Conservation (phyloP, 2,888 invertebrate genomes). For the Pyrgus malvae region DNA sequence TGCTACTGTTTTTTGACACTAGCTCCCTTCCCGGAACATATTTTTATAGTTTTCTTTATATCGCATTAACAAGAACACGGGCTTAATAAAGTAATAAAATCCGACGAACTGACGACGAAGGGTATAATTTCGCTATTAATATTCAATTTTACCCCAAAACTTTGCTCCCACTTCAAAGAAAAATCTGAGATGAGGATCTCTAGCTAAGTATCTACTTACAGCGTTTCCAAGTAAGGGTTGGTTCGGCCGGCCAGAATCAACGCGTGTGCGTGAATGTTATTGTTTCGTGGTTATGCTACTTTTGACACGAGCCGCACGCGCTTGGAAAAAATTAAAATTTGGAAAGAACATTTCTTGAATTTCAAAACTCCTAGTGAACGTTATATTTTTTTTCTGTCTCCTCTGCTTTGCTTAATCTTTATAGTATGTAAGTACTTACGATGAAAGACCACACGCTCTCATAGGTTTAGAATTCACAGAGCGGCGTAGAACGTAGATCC, state of each 20-base stretch:
- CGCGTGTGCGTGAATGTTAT: conserved; percentile 41
- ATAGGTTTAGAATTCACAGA: too few relatives aligned
- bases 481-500: too few relatives aligned
- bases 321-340: neutral
- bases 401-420: too few relatives aligned
- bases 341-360: neutral
- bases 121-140: conserved; percentile 80
- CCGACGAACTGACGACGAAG: conserved; percentile 53
- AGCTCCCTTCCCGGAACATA: conserved; percentile 66
- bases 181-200: conserved; percentile 73
- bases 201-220: conserved; percentile 63
- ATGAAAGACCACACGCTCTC: too few relatives aligned
- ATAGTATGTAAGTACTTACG: too few relatives aligned
- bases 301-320: conserved; percentile 34
- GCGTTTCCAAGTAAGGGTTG: conserved; percentile 70
- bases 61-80: conserved; percentile 68
- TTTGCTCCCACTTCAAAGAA: conserved; percentile 74
- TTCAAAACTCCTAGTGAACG: too few relatives aligned
- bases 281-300: conserved; percentile 38
- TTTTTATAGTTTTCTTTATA: conserved; percentile 71
- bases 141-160: conserved; percentile 77
- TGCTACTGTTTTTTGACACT: conserved; percentile 80
- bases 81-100: conserved; percentile 79
- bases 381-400: too few relatives aligned
- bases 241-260: conserved; percentile 30